Base-by-base conservation (phyloP, 2,888 invertebrate species). In the Aleiodes leptofemur region DNA sequence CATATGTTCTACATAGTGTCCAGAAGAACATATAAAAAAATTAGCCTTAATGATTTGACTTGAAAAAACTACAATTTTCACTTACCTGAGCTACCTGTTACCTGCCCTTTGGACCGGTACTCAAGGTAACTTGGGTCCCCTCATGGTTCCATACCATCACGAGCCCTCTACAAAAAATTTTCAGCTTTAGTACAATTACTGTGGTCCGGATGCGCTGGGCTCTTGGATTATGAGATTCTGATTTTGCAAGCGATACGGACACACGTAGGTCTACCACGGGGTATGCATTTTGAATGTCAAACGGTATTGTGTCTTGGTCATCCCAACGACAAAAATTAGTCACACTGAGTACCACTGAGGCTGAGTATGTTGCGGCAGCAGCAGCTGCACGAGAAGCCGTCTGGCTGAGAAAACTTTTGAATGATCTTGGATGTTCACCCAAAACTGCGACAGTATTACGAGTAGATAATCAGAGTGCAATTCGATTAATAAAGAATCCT, bases 381-480 rank as follows among this genome's bases (percentile, higher is more conserved):
- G 61, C 69, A 2, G 76, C 72, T 43, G 70, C 70, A 0, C 68
- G 72, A 74, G 78, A 76, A 16, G 72, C 72, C 4, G 48, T 74
- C 1, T 76, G 74, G 72, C 70, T 77, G 16, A 43, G 76, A 13
- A 69, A 50, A 69, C 57, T 76, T 55, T 64, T 78, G 23, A 72
- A 68, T 13, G 61, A 78, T 57, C 56, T 78, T 38, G 74, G 77
- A 48, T 66, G 69, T 66, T 23, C 43, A 31, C 55, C 31, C n/a
- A n/a, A 1, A 11, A 38, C 48, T 11, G 53, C 76, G 56, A 76
- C 74, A 56, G 51, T 3, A n/a, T 31, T 77, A 3, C 38, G 34
- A 7, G 59, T 77, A n/a, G 80, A 79, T 14, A 81, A 81, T 51
- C 79, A 77, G 31, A 79, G 77, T 34, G 76, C 79, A 2, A 76